These are phyloP conservation scores for Laterallus jamaicensis DNA, from an alignment of 2,113 vertebrate genomes.

Conservation along the genomic window DNA sequence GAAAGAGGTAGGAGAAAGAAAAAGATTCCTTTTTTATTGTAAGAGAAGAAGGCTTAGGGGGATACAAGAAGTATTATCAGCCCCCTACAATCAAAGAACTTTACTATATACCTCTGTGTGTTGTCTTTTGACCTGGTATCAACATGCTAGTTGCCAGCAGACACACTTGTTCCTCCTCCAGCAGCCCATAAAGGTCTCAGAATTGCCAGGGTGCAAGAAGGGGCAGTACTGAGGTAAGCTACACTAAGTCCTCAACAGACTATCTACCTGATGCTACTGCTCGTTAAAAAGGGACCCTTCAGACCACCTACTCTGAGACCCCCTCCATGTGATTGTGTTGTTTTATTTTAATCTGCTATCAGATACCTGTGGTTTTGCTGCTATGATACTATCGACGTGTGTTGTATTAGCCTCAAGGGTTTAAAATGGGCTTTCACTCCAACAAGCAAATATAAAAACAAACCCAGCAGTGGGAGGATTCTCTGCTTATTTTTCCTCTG, in stretches of 20 bases:
- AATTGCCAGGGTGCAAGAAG: not conserved
- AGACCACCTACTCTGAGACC: slow-evolving; percentile 49
- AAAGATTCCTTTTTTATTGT: not conserved
- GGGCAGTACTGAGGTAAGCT: not conserved
- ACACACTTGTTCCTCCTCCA: not conserved
- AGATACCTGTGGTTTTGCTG: slow-evolving; percentile 21
- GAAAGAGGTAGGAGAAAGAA: too few species aligned
- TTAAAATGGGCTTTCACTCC: slow-evolving; percentile 17
- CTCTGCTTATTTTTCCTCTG: not conserved
- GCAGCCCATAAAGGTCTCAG: not conserved
- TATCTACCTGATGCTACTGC: not conserved
- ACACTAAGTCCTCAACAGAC: not conserved
- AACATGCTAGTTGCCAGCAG: not conserved
- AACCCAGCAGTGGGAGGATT: not conserved
- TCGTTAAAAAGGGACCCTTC: not conserved
- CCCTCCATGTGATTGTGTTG: not conserved
- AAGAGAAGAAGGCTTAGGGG: not conserved
- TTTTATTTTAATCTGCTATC: slow-evolving; percentile 18
- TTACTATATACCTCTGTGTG: not conserved
- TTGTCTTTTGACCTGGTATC: not conserved
- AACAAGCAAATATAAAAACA: slow-evolving; percentile 17
- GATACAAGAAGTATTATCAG: not conserved
- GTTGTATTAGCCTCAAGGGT: slow-evolving; percentile 10
- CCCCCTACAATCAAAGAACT: not conserved
- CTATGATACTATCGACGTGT: not conserved